phyloP scores from a whole-genome alignment of 2,113 vertebrate genomes.

The Aythya baeri region DNA sequence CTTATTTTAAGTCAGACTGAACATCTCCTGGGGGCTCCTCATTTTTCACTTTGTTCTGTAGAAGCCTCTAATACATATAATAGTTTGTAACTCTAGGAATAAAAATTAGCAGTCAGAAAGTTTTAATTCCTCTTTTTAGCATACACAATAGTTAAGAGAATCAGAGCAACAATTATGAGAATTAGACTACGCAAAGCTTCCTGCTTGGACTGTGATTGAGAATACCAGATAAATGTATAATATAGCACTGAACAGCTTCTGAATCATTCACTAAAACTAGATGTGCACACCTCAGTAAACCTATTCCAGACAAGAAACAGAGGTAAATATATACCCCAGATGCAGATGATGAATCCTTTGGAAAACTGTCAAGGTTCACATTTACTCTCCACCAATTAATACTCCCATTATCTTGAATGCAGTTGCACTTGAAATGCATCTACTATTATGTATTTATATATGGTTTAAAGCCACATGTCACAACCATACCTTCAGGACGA shows the following conservation, averaged over 20 bases:
- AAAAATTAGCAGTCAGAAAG: neutral
- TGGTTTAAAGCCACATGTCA: neutral
- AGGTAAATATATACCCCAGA: neutral
- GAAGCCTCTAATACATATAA: neutral
- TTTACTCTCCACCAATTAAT: neutral
- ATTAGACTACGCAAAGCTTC: neutral
- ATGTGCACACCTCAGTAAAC: neutral
- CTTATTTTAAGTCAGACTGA: neutral
- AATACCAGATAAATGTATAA: neutral
- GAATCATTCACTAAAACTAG: neutral
- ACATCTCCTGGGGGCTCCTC: neutral
- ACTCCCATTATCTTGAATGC: neutral
- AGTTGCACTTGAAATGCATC: neutral
- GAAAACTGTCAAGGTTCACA: neutral
- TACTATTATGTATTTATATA: neutral
- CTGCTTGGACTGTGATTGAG: neutral
- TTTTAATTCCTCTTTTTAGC: conserved; percentile 11
- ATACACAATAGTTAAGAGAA: neutral
- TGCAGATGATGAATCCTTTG: neutral
- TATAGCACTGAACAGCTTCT: neutral
- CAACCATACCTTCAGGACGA: conserved; percentile 88
- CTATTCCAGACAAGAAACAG: neutral
- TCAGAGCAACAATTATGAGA: neutral
- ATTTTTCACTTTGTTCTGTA: neutral
- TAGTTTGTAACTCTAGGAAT: neutral